Base-by-base conservation (phyloP, 1,140 invertebrate species). In the Apis cerana region DNA sequence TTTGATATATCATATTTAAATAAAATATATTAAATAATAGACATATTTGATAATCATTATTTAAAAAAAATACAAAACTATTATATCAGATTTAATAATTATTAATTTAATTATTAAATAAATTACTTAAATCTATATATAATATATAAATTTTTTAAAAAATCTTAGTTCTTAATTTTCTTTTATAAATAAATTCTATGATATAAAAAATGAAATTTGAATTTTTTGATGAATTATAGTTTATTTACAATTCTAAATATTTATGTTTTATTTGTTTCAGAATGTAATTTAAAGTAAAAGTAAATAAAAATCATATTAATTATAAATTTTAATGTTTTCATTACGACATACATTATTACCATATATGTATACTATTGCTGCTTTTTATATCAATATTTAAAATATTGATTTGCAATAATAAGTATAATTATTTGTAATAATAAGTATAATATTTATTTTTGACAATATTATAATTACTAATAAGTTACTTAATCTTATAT, bases 401-500 rank as follows among this genome's bases (percentile, higher is more conserved):
- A 68, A 84, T 68, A 84, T 27, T 27, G 27, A 27, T 43, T 21
- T 71, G n/a, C 48, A 17, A 65, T 64, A 83, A 83, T 82, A 59
- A 71, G 83, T 43, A 48, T 74, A 76, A 74, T 87, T 27, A 27
- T 43, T 21, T 71, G n/a, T 33, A 17, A 65, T 64, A 83, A 83
- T 82, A 59, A 71, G 83, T 43, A 48, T 74, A 76, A 74, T 87
- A n/a, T 59, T 78, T 61, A 56, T 50, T 83, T 86, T 83, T 83
- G 15, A 83, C 76, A 27, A 33, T 74, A 68, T 71, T 77, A 78
- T 68, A 43, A 15, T 27, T 77, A 80, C 69, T 80, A 85, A 78
- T 89, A 90, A 90, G 75, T 90, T 86, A 86, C 76, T 87, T 87
- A 86, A 79, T 21, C 71, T 58, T 75, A 88, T 70, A 43, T 58